Evolutionary conservation across 1,140 invertebrate species (phyloP).

Genomic region (Zophobas morio): DNA sequence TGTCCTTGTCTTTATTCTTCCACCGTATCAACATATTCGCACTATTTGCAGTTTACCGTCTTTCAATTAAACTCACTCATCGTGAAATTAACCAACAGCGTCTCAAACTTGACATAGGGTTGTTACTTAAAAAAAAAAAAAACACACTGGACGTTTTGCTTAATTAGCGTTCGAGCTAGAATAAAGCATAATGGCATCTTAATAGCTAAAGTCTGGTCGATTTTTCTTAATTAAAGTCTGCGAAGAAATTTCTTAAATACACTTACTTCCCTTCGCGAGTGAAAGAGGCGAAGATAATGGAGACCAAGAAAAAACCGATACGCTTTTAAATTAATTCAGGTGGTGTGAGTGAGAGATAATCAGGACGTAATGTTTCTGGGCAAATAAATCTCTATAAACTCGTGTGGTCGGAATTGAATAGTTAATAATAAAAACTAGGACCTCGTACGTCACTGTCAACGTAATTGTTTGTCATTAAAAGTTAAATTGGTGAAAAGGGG

Average conservation of each 20-base stretch:
- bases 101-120: neutral
- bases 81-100: conserved; percentile 5
- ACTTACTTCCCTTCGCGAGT: neutral
- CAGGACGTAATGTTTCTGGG: neutral
- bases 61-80: conserved; percentile 19
- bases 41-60: neutral
- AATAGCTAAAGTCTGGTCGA: conserved; percentile 25
- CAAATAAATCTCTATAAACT: neutral
- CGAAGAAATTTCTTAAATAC: conserved; percentile 14
- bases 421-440: conserved; percentile 21
- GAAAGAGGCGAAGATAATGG: conserved; percentile 6
- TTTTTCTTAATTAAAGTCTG: conserved; percentile 31
- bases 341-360: neutral
- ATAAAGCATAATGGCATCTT: conserved; percentile 20
- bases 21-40: conserved; percentile 66
- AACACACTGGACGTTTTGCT: conserved; percentile 2
- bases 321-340: conserved; percentile 1
- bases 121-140: conserved; percentile 10
- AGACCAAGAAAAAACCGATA: neutral
- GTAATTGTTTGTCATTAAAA: conserved; percentile 24
- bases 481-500: conserved; percentile 25
- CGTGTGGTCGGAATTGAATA: neutral
- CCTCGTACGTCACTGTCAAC: conserved; percentile 20
- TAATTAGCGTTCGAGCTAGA: conserved; percentile 11
- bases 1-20: conserved; percentile 68